Percentiles rank a stretch among this genome's conserved stretches.
phyloP scores from a whole-genome alignment of 1,140 invertebrate genomes.

The Eufriesea mexicana region DNA sequence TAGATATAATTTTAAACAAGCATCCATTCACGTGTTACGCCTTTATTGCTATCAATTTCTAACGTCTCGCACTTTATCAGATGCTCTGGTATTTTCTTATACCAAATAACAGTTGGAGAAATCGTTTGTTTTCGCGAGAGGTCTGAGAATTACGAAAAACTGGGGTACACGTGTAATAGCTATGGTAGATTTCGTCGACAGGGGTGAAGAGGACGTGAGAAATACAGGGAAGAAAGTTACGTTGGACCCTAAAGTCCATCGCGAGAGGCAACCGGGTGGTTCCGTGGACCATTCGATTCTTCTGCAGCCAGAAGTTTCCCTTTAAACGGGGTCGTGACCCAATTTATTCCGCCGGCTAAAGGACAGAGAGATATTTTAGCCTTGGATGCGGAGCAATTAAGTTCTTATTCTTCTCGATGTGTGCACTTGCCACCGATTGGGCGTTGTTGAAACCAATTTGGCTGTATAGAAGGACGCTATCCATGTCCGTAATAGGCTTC shows the following conservation, averaged over 20 bases:
- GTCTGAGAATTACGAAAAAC: no score
- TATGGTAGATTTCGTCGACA: background rate
- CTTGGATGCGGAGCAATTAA: constrained; percentile 53
- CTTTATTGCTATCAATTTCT: background rate
- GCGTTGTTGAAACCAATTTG: constrained; percentile 31
- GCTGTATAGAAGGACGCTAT: background rate
- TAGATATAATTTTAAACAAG: background rate
- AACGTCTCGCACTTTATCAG: background rate
- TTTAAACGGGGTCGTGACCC: constrained; percentile 53
- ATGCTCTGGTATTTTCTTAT: no score
- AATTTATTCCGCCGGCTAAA: constrained; percentile 33
- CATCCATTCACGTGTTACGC: background rate
- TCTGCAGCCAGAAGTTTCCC: constrained; percentile 12
- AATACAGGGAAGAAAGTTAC: background rate
- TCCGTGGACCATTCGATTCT: background rate
- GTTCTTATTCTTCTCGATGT: constrained; percentile 19
- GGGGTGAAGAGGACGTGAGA: no score
- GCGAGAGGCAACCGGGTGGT: background rate
- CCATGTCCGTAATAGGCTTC: constrained; percentile 35
- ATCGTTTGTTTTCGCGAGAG: no score
- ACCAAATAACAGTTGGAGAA: no score
- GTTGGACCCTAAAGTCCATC: background rate
- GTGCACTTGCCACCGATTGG: constrained; percentile 28
- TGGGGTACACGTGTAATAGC: background rate
- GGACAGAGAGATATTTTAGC: constrained; percentile 8